phyloP scores from a whole-genome alignment of 2,888 invertebrate species.

The Eudemis profundana region DNA sequence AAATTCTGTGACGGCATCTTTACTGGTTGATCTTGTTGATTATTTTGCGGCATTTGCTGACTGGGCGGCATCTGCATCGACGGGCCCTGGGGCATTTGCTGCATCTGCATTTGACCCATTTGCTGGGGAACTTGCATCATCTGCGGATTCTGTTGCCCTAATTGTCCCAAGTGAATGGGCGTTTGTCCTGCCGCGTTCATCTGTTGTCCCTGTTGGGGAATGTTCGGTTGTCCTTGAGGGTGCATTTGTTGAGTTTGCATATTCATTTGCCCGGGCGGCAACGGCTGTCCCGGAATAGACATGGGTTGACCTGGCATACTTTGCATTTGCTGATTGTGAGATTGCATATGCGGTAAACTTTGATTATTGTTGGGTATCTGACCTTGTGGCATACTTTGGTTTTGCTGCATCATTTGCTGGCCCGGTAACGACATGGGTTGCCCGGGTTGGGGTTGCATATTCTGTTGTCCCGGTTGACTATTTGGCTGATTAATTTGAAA shows the following conservation, averaged over 20 bases:
- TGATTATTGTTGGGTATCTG: constrained; percentile 36
- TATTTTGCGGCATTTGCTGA: constrained; percentile 56
- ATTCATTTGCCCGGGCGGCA: constrained; percentile 60
- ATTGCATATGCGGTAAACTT: constrained; percentile 54
- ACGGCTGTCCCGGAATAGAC: constrained; percentile 57
- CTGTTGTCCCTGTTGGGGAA: constrained; percentile 60
- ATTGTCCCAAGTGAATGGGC: constrained; percentile 44
- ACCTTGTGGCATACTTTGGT: constrained; percentile 54
- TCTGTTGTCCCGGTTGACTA: constrained; percentile 62
- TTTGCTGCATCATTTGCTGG: constrained; percentile 59
- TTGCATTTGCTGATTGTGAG: constrained; percentile 57
- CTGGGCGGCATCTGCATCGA: too few species aligned
- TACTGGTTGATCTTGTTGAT: constrained; percentile 50
- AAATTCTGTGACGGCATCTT: constrained; percentile 56
- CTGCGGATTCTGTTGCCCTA: constrained; percentile 53
- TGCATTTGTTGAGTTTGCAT: constrained; percentile 64
- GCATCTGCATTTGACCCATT: constrained; percentile 49
- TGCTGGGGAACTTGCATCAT: constrained; percentile 36
- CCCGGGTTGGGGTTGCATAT: constrained; percentile 62
- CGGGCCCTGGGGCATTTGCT: constrained; percentile 52
- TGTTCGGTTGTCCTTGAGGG: constrained; percentile 55
- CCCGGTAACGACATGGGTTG: constrained; percentile 63
- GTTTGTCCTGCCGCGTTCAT: constrained; percentile 53
- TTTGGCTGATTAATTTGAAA: constrained; percentile 67
- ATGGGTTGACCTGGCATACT: constrained; percentile 56